A percentile compares a stretch with the other conserved stretches of the same genome.
These are phyloP conservation scores for Lanius collurio DNA, from an alignment of 2,113 vertebrate species.

Conservation along the genomic window DNA sequence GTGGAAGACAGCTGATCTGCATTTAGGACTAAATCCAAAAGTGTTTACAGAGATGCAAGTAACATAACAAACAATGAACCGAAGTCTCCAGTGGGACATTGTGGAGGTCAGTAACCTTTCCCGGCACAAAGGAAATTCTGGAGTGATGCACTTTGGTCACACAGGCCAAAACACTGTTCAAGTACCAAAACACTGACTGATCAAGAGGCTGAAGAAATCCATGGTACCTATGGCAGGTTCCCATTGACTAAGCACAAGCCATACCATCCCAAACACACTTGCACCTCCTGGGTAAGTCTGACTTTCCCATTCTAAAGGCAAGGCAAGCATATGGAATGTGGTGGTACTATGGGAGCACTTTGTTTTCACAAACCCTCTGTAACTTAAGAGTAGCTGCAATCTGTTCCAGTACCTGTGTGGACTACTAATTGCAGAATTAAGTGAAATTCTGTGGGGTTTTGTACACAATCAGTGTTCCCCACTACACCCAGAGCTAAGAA, in stretches of 20 bases:
- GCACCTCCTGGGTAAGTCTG: neutral
- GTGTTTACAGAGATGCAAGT: fast-evolving
- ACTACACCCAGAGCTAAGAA: neutral
- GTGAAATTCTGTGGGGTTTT: neutral
- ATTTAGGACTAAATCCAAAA: neutral
- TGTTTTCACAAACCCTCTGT: neutral
- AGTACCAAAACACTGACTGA: neutral
- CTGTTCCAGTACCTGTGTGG: neutral
- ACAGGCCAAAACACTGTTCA: neutral
- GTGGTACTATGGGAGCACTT: neutral
- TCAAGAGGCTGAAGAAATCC: neutral
- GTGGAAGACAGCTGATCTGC: neutral
- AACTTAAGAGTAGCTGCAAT: neutral
- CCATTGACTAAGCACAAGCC: neutral
- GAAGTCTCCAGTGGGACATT: neutral
- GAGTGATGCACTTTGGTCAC: no score
- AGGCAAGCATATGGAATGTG: fast-evolving
- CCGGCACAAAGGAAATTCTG: neutral
- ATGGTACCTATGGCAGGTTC: fast-evolving
- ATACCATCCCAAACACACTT: neutral
- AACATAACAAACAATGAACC: neutral
- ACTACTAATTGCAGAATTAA: neutral
- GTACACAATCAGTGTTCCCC: neutral
- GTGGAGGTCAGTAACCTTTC: neutral
- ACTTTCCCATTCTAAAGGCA: neutral